These are phyloP conservation scores for Vanessa tameamea DNA, from an alignment of 1,140 invertebrate genomes.

Conservation along the genomic window DNA sequence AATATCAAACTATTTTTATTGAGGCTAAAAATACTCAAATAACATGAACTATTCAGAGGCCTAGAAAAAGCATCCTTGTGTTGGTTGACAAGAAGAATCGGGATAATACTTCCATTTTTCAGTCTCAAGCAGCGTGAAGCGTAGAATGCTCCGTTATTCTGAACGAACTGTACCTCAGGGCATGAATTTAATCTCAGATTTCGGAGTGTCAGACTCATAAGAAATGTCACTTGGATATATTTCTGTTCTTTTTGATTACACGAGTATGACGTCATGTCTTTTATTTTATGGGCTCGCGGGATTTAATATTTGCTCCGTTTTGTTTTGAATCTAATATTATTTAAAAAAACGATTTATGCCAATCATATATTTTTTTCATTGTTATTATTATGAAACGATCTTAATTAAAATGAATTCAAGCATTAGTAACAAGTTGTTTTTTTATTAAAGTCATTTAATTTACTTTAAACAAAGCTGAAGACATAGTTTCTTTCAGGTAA, in stretches of 20 bases:
- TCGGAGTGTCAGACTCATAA: constrained; percentile 70
- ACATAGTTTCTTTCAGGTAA: constrained; percentile 38
- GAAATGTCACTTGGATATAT: constrained; percentile 63
- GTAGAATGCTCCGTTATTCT: constrained; percentile 67
- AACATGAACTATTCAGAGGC: constrained; percentile 44
- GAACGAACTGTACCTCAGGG: constrained; percentile 72
- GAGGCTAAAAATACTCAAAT: constrained; percentile 37
- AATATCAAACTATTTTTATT: constrained; percentile 3
- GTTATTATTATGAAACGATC: too few relatives aligned
- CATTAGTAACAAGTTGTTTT: neutral
- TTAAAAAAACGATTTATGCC: neutral
- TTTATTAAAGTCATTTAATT: neutral
- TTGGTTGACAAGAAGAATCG: constrained; percentile 69
- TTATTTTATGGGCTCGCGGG: constrained; percentile 22
- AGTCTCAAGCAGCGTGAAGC: constrained; percentile 64
- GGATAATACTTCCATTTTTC: constrained; percentile 74
- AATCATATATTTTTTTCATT: too few relatives aligned
- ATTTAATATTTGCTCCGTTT: neutral
- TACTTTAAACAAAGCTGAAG: constrained; percentile 1
- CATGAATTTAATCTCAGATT: constrained; percentile 78
- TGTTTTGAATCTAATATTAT: constrained; percentile 4
- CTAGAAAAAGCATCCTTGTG: constrained; percentile 60
- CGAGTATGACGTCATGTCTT: constrained; percentile 23
- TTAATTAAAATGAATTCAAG: neutral
- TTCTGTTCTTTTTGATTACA: constrained; percentile 41